A percentile compares a stretch with the other conserved stretches of the same genome.
Conservation (phyloP, 2,888 invertebrate species). For the Erpobdella octoculata region DNA sequence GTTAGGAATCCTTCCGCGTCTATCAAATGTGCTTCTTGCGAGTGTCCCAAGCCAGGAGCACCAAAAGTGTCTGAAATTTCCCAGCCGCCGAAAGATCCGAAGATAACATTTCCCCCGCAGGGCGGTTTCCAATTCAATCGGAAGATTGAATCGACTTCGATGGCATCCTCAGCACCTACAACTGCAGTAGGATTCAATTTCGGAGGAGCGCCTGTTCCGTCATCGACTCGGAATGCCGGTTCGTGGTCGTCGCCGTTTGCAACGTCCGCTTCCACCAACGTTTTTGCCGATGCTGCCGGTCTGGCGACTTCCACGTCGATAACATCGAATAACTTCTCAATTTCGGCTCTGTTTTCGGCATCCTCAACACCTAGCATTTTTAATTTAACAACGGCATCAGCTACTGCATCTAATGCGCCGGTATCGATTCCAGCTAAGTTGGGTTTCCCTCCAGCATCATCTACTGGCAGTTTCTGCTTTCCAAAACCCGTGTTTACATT, state of each 20-base stretch:
- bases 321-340: neutral
- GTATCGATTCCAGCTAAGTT: neutral
- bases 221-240: neutral
- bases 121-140: conserved; percentile 32
- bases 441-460: too few species aligned
- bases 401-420: neutral
- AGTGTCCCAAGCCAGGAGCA: conserved; percentile 44
- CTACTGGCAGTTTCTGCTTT: neutral
- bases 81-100: neutral
- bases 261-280: neutral
- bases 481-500: too few species aligned
- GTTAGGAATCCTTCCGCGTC: conserved; percentile 56
- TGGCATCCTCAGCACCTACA: neutral
- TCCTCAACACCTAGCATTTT: neutral
- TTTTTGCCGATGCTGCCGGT: neutral
- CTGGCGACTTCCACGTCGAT: neutral
- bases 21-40: conserved; percentile 46
- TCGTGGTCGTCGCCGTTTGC: neutral
- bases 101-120: conserved; percentile 20
- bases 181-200: conserved; percentile 11
- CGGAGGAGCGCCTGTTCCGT: neutral
- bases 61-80: conserved; percentile 12
- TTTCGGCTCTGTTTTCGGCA: too few species aligned
- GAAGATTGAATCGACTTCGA: neutral
- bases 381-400: neutral